Evolutionary conservation across 2,797 vertebrate species (phyloP).

Genomic region (Oryzias dopingdopingensis): DNA sequence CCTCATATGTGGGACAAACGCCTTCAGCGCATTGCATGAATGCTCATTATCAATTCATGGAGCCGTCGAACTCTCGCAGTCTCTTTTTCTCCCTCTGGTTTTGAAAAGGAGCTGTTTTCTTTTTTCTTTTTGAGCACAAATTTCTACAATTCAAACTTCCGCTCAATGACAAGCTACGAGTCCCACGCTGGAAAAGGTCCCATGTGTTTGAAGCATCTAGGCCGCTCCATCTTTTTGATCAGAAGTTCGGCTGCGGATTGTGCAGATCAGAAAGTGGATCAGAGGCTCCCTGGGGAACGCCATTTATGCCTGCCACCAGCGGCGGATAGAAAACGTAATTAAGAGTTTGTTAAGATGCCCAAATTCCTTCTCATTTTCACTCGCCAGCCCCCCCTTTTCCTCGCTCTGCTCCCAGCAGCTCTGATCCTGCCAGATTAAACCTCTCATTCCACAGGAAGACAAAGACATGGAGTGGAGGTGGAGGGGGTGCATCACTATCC

Average conservation of each 20-base stretch:
- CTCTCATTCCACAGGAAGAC: slow-evolving; percentile 62
- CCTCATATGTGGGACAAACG: slow-evolving; percentile 66
- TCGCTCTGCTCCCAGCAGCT: slow-evolving; percentile 57
- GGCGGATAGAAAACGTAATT: slow-evolving; percentile 72
- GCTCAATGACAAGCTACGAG: slow-evolving; percentile 66
- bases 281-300: slow-evolving; percentile 72
- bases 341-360: slow-evolving; percentile 77
- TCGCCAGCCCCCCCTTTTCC: slow-evolving; percentile 37
- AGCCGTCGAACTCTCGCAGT: slow-evolving; percentile 45
- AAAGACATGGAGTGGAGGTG: slow-evolving; percentile 50
- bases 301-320: slow-evolving; percentile 76
- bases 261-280: slow-evolving; percentile 79
- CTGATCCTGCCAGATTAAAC: slow-evolving; percentile 72
- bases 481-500: slow-evolving; percentile 61
- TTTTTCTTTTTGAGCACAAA: slow-evolving; percentile 41
- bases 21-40: slow-evolving; percentile 60
- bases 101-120: slow-evolving; percentile 42
- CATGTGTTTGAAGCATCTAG: slow-evolving; percentile 77
- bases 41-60: slow-evolving; percentile 76
- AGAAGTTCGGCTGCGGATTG: slow-evolving; percentile 69
- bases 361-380: slow-evolving; percentile 72
- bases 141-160: slow-evolving; percentile 73
- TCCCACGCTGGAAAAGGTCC: slow-evolving; percentile 67
- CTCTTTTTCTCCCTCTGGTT: slow-evolving; percentile 28
- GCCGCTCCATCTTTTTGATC: slow-evolving; percentile 78